Conservation (phyloP, 2,888 invertebrate species). For the Sinotaia quadrata region DNA sequence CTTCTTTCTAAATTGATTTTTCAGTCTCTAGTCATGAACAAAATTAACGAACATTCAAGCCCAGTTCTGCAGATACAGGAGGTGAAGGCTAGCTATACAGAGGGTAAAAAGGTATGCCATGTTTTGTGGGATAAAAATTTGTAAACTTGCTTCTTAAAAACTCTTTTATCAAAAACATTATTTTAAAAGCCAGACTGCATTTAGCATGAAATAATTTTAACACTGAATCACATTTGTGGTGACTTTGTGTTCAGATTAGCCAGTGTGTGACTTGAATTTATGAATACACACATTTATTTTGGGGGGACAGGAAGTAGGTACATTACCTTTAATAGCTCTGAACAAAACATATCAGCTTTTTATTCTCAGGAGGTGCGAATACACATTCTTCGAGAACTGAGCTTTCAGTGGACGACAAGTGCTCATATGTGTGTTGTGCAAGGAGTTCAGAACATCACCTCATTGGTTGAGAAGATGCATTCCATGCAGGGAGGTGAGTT, state of each 20-base stretch:
- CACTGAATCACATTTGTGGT: too few relatives aligned
- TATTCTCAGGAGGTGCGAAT: conserved; percentile 51
- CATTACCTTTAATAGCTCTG: neutral
- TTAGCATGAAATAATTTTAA: too few relatives aligned
- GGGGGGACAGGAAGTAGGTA: neutral
- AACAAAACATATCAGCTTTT: neutral
- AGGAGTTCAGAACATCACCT: conserved; percentile 54
- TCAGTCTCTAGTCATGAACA: conserved; percentile 37
- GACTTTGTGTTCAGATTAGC: too few relatives aligned
- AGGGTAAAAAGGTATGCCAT: conserved; percentile 34
- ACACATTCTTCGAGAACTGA: conserved; percentile 54
- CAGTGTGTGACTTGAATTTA: too few relatives aligned
- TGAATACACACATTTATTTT: too few relatives aligned
- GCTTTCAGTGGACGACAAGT: conserved; percentile 59
- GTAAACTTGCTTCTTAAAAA: too few relatives aligned
- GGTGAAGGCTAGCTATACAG: conserved; percentile 31
- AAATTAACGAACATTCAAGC: conserved; percentile 27
- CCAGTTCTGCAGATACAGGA: conserved; percentile 34
- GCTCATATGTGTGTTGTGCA: conserved; percentile 65
- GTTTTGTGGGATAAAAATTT: too few relatives aligned
- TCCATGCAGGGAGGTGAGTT: conserved; percentile 12
- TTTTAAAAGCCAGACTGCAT: too few relatives aligned
- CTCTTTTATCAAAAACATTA: too few relatives aligned
- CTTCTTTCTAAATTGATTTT: conserved; percentile 16
- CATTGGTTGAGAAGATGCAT: conserved; percentile 38